These are phyloP conservation scores for Carassius gibelio DNA, from an alignment of 2,113 vertebrate genomes.

Conservation along the genomic window DNA sequence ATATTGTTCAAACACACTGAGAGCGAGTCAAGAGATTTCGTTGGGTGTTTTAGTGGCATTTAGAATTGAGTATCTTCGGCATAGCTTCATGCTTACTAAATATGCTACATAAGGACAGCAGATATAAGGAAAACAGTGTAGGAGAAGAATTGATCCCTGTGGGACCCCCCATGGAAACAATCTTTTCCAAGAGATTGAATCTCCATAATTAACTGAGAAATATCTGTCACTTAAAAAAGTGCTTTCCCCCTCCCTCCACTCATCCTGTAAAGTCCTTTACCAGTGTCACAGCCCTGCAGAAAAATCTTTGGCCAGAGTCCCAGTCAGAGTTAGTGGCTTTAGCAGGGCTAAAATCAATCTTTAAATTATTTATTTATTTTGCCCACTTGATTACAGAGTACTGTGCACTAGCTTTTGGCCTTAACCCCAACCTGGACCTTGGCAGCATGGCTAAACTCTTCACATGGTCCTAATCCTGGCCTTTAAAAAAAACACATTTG, in stretches of 20 bases:
- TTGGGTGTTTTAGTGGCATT: no score
- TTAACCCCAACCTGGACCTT: slow-evolving; percentile 9
- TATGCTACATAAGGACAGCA: no score
- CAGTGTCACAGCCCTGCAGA: slow-evolving; percentile 9
- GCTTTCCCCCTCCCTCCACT: not conserved
- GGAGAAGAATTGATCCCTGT: no score
- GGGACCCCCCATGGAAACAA: no score
- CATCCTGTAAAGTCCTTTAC: not conserved
- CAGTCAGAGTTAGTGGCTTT: slow-evolving; percentile 13
- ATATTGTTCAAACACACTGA: no score
- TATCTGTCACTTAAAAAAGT: no score
- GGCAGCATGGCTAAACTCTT: not conserved
- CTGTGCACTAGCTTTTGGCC: slow-evolving; percentile 35
- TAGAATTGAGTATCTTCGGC: no score
- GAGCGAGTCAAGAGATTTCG: no score
- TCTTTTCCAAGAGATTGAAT: no score
- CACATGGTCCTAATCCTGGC: not conserved
- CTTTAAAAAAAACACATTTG: not conserved
- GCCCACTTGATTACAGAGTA: slow-evolving; percentile 40
- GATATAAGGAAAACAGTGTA: no score
- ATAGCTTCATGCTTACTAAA: no score
- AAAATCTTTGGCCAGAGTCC: slow-evolving; percentile 7
- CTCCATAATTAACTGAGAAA: no score
- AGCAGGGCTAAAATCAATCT: slow-evolving; percentile 27
- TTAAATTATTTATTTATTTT: slow-evolving; percentile 35